Evolutionary conservation across 2,113 vertebrate genomes (phyloP), one percentile per base, ranked within the genome.

Genomic region (Sorex araneus): DNA sequence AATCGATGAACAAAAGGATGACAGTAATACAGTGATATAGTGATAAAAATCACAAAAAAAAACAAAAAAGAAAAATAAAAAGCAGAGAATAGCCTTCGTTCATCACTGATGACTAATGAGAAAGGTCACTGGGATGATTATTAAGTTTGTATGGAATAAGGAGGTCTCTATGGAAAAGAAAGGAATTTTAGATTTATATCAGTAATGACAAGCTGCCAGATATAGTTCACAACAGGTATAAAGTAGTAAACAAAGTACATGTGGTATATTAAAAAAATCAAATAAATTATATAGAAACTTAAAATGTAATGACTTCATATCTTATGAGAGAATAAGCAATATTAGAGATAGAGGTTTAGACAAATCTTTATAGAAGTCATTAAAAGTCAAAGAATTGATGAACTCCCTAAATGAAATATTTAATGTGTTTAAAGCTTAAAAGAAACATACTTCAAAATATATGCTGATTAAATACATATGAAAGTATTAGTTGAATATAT

Each of bases 131-230:
- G n/a, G n/a, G n/a, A n/a, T n/a, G n/a, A 25, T 63, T 30, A 36
- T 34, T 11, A 69, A 71, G 43, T 0, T 32, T 30, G 3, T 73
- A 0, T 2, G 60, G 13, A 3, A 0, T 1, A 34, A 1, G 1
- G 4, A 70, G 8, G 78, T 0, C 4, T 67, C 36, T 34, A 19
- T 21, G 6, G 47, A 83, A 67, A 1, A 81, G 3, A 8, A 36
- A 77, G 12, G 36, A 30, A 2, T 40, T 79, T 80, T n/a, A 89
- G 28, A 84, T 6, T 76, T 28, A 66, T 36, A 36, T 21, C 4
- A 67, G 23, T 45, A 34, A 85, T 64, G 9, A 40, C 2, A n/a
- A 78, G 13, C 23, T 47, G 45, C 8, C n/a, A 43, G 45, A 32
- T 2, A 69, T 8, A 74, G 43, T 36, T 28, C 34, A 27, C 40